Base-by-base conservation (phyloP, 2,888 invertebrate species). In the Standfussiana lucernea region DNA sequence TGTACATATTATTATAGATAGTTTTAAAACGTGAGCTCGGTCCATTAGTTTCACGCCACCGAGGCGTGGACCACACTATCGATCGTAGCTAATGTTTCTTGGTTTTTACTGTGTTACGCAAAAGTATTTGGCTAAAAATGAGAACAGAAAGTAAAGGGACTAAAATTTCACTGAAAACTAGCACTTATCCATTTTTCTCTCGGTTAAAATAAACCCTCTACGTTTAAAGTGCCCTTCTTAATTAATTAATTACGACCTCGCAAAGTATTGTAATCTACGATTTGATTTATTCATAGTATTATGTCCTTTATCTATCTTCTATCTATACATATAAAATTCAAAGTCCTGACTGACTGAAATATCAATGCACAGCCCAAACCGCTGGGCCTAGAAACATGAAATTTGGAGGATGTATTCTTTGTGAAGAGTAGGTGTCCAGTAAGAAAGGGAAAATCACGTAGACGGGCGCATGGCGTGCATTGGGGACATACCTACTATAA, bases 41-140 rank as follows among this genome's bases (percentile, higher is more conserved):
- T 90, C 90, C 91, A 92, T 92, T 92, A 92, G 90, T 90, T 89
- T 83, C 88, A 85, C 83, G 87, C 85, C 88, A 83, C 82, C 87
- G 86, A 86, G 84, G 85, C 88, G 80, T 84, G 77, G 70, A 86
- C 91, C 90, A 86, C 85, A 84, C 72, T 90, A 89, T 90, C 89
- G 91, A 91, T 90, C 89, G 85, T 67, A 72, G 86, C 89, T 91
- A 91, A 91, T 91, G 85, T 88, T 86, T 88, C 42, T 79, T 82
- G 79, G 89, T 89, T 90, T 90, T 91, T 89, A 87, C 83, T 72
- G 78, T 82, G 78, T 71, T 69, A 82, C 67, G 72, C 77, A 72
- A 75, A 82, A 76, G 74, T 66, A 77, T 80, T 83, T 75, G 66
- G 40, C 24, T n/a, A 69, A 77, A 82, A 78, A 68, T 79, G 47